Percentiles rank a stretch among this genome's conserved stretches.
Evolutionary conservation across 2,888 invertebrate species (phyloP).

Genomic region (Dasysyrphus tricinctus): DNA sequence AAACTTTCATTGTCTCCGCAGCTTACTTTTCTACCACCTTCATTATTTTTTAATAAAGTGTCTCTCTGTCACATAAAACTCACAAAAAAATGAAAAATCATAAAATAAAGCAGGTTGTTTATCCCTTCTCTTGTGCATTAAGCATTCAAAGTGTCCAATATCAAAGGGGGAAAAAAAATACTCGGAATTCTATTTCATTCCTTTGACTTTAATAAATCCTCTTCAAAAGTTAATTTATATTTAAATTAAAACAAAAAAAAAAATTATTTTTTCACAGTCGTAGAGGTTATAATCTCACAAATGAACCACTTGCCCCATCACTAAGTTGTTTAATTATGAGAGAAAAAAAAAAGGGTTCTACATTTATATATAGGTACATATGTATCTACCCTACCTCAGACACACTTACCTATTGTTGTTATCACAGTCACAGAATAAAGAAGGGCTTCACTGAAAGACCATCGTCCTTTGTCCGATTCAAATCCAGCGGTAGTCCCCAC

Average conservation of each 20-base stretch:
- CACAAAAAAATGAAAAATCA: neutral
- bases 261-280: conserved; percentile 3
- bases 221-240: conserved; percentile 54
- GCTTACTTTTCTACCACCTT: neutral
- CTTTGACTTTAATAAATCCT: conserved; percentile 11
- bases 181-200: conserved; percentile 2
- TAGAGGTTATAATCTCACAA: conserved; percentile 15
- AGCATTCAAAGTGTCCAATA: neutral
- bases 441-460: conserved; percentile 93
- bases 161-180: neutral
- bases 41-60: conserved; percentile 3
- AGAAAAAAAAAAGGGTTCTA: neutral
- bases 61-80: neutral
- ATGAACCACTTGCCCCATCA: conserved; percentile 26
- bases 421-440: conserved; percentile 94
- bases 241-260: conserved; percentile 40
- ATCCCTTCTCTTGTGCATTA: neutral
- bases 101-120: neutral
- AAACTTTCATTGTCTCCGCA: neutral
- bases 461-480: conserved; percentile 82
- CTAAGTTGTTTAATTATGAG: conserved; percentile 11
- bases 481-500: conserved; percentile 80
- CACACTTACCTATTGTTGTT: conserved; percentile 92
- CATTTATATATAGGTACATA: neutral
- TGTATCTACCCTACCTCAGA: neutral